Evolutionary conservation across 2,888 invertebrate genomes (phyloP), one percentile per base, ranked within the genome.

Genomic region (Pachymerium ferrugineum): DNA sequence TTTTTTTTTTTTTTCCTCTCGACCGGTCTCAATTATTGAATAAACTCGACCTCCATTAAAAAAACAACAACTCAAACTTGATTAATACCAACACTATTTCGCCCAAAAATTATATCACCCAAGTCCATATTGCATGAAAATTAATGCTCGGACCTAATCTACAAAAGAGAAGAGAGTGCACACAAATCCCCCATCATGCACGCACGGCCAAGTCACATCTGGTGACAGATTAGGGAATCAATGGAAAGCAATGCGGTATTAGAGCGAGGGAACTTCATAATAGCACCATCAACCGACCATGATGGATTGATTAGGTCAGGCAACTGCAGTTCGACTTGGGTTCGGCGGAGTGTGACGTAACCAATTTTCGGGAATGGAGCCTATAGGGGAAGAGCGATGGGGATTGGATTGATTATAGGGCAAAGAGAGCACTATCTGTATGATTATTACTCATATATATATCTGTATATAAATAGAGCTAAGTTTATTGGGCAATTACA

Each of bases 221-320:
- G 47, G 47, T 54, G 47, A 54, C 47, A 54, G 47, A 54, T 54
- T 54, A 54, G 47, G 47, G 22, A 54, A 54, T 54, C 47, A 54
- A 54, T 54, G 47, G 16, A 54, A 54, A 54, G 47, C 47, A 54
- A 54, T 54, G 47, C 47, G 22, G 47, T 54, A 54, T 54, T 54
- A 54, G 14, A 54, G 47, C 47, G 19, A 54, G 19, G 47, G 19
- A 54, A 54, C 47, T 54, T 54, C 47, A 54, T 54, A 54, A 54
- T 54, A 54, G 47, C 47, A 16, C 47, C 47, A 54, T 54, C 47
- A 54, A 54, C n/a, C 47, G 47, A 19, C 47, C 47, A 54, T 54
- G 47, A 54, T 54, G 47, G 47, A 54, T 54, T 54, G 47, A 54
- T 54, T 54, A 54, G 47, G 47, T 54, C 47, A 54, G 47, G 47